Conservation (phyloP, 2,797 vertebrate species). For the Poliocrania exsul region DNA sequence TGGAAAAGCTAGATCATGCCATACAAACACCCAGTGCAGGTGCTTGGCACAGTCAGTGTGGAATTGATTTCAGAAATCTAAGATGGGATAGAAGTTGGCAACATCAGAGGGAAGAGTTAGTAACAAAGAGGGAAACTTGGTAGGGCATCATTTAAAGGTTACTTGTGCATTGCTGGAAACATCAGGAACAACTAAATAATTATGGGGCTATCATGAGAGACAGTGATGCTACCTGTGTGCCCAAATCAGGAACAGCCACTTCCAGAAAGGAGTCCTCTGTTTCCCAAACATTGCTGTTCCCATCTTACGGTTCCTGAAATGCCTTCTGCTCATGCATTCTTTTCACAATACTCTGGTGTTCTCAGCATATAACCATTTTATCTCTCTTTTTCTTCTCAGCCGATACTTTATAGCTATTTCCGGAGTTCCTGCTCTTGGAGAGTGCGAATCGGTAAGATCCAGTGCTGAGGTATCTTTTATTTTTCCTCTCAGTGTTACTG, state of each 20-base stretch:
- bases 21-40: background rate
- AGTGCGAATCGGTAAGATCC: constrained; percentile 91
- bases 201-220: background rate
- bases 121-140: background rate
- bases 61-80: background rate
- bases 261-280: background rate
- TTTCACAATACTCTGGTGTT: background rate
- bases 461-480: background rate
- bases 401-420: constrained; percentile 93
- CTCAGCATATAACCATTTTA: background rate
- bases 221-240: background rate
- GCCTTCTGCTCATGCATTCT: background rate
- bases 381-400: constrained; percentile 76
- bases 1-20: background rate
- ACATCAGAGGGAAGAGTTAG: background rate
- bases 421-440: constrained; percentile 98
- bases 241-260: background rate
- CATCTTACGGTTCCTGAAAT: background rate
- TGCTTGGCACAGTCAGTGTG: background rate
- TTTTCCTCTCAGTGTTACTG: background rate
- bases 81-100: background rate
- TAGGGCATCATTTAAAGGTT: background rate
- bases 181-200: background rate
- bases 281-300: background rate
- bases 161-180: background rate